Evolutionary conservation across 1,140 invertebrate genomes (phyloP), one percentile per base, ranked within the genome.

Genomic region (Archivesica marissinica): DNA sequence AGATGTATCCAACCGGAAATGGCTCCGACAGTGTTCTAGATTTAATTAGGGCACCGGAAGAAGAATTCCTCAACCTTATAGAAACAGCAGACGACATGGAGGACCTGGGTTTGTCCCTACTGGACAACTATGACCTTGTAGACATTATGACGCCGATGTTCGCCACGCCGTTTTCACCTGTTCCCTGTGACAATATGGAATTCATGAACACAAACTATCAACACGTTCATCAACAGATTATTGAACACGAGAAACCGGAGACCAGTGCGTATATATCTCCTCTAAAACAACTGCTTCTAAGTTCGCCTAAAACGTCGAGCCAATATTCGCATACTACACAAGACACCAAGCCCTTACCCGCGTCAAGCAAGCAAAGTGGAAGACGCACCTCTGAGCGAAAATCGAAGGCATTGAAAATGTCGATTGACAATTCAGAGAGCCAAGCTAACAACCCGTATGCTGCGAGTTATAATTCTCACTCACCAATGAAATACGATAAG

Each of bases 151-250:
- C 77, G 25, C 77, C 77, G 3, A 44, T 79, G 41, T 41, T 79
- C 25, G 54, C 77, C 9, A 79, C 77, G 25, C 61, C 59, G 25
- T 79, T 79, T 68, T 79, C 77, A 17, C 61, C 77, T 28, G 30
- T 66, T 9, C 77, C 77, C n/a, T 79, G 38, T 44, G 77, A 79
- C 17, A 64, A 79, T 50, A n/a, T 79, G n/a, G 77, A 79, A 11
- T 41, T 79, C n/a, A 47, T 68, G 2, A 44, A 72, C 23, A 50
- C 23, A 15, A 28, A 44, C 23, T 47, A 50, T 44, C 41, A 72
- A 33, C 39, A 72, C 23, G 20, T 47, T 11, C 68, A 72, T 33
- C 44, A 72, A 50, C 44, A 44, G 20, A 50, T 30, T 33, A 20
- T 33, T 2, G 68, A 72, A 20, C n/a, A 23, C 7, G 39, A 72